These are phyloP conservation scores for Heteronetta atricapilla DNA, from an alignment of 2,113 vertebrate genomes.

Conservation along the genomic window DNA sequence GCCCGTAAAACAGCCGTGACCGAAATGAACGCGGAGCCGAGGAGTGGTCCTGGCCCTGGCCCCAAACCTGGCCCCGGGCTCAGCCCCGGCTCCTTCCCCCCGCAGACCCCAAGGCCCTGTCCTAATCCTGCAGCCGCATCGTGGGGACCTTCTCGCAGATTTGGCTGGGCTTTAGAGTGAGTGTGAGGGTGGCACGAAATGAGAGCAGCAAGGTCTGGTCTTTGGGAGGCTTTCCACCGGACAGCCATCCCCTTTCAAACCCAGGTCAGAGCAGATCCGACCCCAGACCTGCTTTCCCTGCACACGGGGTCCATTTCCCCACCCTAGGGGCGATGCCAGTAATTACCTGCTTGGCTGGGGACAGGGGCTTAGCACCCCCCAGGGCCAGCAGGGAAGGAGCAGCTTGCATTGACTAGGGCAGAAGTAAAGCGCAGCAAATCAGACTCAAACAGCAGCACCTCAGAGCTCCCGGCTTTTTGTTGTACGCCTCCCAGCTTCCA, in stretches of 20 bases:
- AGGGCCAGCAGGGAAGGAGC: background rate
- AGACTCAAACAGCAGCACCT: fast-evolving
- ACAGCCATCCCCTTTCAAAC: background rate
- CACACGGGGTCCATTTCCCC: background rate
- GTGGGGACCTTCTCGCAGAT: background rate
- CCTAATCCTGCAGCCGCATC: background rate
- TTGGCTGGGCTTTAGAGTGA: background rate
- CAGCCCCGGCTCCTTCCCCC: background rate
- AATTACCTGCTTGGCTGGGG: background rate
- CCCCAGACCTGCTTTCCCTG: background rate
- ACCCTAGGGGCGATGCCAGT: fast-evolving
- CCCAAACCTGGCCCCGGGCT: background rate
- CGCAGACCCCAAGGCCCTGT: background rate
- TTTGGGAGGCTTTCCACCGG: background rate
- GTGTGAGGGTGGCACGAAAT: background rate
- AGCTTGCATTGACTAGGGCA: background rate
- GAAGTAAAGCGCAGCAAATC: background rate
- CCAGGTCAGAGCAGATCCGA: background rate
- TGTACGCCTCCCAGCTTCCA: background rate
- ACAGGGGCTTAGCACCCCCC: background rate
- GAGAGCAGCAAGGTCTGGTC: background rate
- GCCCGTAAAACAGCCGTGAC: background rate
- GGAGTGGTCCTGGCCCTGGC: background rate
- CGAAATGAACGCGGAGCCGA: background rate
- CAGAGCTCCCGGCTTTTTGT: background rate